phyloP scores from a whole-genome alignment of 2,113 vertebrate species.

The Meles meles region DNA sequence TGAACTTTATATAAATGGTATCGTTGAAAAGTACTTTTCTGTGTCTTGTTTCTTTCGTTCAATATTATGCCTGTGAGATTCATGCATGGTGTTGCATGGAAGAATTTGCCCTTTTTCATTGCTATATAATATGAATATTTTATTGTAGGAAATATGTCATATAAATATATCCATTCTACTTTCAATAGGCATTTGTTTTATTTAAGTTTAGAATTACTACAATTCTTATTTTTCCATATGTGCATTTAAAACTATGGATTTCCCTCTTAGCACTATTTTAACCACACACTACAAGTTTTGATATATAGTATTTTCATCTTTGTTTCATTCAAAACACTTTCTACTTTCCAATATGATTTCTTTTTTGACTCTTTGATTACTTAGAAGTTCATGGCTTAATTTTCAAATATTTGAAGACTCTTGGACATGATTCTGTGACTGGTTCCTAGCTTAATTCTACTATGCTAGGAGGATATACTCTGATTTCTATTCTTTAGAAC shows the following conservation, averaged over 20 bases:
- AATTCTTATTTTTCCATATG: neutral
- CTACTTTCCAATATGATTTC: neutral
- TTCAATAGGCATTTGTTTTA: neutral
- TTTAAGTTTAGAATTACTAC: neutral
- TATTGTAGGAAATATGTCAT: neutral
- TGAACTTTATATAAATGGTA: neutral
- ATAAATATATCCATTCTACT: neutral
- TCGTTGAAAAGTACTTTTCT: neutral
- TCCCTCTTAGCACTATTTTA: neutral
- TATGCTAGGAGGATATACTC: neutral
- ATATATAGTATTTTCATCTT: neutral
- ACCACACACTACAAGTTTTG: neutral
- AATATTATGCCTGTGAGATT: neutral
- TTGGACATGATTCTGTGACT: neutral
- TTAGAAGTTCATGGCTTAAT: neutral
- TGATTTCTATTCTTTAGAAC: neutral
- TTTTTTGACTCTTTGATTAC: neutral
- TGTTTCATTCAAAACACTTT: conserved; percentile 19
- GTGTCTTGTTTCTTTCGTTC: neutral
- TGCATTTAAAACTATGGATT: neutral
- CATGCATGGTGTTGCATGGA: neutral
- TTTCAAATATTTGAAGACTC: neutral
- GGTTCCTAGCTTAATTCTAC: neutral
- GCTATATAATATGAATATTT: neutral
- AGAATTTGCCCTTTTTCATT: neutral